Evolutionary conservation across 2,113 vertebrate genomes (phyloP).

Genomic region (Girardinichthys multiradiatus): DNA sequence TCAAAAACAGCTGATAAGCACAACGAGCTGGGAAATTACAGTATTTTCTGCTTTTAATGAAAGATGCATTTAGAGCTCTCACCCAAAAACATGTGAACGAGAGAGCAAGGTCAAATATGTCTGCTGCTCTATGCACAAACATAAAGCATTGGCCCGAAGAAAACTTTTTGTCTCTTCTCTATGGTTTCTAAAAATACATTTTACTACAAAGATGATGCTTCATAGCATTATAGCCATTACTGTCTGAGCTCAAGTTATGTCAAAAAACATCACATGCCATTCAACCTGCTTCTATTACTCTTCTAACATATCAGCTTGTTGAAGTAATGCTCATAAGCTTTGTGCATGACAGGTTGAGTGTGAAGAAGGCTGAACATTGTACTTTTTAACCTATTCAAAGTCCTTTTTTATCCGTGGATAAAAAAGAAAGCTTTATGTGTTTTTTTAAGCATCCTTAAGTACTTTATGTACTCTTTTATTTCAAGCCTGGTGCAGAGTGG

Average conservation of each 20-base stretch:
- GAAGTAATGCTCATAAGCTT: conserved; percentile 17
- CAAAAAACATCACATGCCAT: conserved; percentile 30
- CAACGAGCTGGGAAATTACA: background rate
- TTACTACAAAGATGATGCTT: conserved; percentile 18
- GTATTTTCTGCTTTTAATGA: background rate
- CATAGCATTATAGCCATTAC: background rate
- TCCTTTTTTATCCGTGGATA: conserved; percentile 37
- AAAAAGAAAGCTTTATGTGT: background rate
- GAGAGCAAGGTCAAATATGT: conserved; percentile 22
- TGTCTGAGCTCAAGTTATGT: conserved; percentile 8
- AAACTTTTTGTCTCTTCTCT: conserved; percentile 12
- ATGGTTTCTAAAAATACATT: conserved; percentile 9
- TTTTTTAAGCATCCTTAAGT: conserved; percentile 3
- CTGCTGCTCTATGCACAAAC: conserved; percentile 26
- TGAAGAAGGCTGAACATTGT: conserved; percentile 2
- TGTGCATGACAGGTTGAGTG: conserved; percentile 18
- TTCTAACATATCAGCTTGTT: conserved; percentile 27
- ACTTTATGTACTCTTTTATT: conserved; percentile 22
- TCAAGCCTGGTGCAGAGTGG: conserved; percentile 6
- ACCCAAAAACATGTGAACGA: conserved; percentile 16
- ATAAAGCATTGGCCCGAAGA: conserved; percentile 39
- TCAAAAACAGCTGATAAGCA: conserved; percentile 11
- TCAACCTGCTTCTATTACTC: conserved; percentile 26
- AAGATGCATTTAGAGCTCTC: conserved; percentile 16
- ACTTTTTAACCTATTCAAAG: conserved; percentile 33